Conservation (phyloP, 2,797 vertebrate genomes). For the Acrossocheilus wenchowensis region DNA sequence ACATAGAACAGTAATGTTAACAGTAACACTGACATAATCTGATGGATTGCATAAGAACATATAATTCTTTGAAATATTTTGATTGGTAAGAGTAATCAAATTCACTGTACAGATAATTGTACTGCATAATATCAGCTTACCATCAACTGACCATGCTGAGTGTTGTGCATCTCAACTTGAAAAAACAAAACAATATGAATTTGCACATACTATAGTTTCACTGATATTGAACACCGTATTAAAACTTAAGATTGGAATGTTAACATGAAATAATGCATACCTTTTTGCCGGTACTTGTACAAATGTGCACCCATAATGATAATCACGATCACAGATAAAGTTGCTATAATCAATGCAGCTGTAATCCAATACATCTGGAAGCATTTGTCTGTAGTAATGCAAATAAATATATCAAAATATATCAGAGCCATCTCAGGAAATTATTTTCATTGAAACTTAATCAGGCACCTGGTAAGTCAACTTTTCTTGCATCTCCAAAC, state of each 20-base stretch:
- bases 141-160: neutral
- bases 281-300: neutral
- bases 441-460: neutral
- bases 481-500: constrained; percentile 16
- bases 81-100: neutral
- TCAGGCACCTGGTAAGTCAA: neutral
- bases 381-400: constrained; percentile 4
- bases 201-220: neutral
- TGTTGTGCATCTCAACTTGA: neutral
- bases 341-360: neutral
- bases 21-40: too few species aligned
- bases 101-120: neutral
- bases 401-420: neutral
- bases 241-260: neutral
- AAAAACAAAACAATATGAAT: neutral
- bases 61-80: neutral
- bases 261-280: neutral
- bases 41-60: too few species aligned
- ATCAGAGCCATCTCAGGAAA: too few species aligned
- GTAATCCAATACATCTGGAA: neutral
- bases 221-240: neutral
- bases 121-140: neutral
- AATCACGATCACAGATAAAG: neutral
- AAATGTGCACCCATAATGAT: neutral
- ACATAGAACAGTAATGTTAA: neutral